Percentiles rank a stretch among this genome's conserved stretches.
Conservation (phyloP, 2,888 invertebrate species). For the Brassicogethes aeneus region DNA sequence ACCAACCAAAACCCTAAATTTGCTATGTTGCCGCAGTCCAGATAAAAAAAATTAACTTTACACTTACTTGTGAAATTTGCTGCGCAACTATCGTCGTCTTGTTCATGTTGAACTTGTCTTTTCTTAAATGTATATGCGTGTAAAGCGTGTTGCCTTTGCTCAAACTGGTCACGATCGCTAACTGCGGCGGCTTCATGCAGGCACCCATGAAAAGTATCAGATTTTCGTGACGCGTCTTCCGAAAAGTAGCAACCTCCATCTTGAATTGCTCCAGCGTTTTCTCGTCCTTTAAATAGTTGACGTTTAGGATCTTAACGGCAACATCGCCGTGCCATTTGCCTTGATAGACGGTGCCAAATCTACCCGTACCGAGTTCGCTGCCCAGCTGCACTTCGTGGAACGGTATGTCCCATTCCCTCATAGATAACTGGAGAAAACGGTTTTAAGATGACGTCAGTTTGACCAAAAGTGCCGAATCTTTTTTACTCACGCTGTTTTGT, state of each 20-base stretch:
- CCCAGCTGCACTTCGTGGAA: slow-evolving; percentile 84
- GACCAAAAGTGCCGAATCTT: slow-evolving; percentile 1
- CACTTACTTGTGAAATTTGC: slow-evolving; percentile 83
- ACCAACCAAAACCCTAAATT: too few relatives aligned
- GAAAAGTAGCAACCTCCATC: slow-evolving; percentile 80
- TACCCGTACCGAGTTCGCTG: slow-evolving; percentile 82
- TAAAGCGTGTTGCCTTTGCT: slow-evolving; percentile 94
- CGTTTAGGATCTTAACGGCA: slow-evolving; percentile 91
- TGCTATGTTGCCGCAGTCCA: too few relatives aligned
- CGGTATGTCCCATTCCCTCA: slow-evolving; percentile 98
- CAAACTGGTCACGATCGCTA: slow-evolving; percentile 95
- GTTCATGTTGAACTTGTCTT: slow-evolving; percentile 92
- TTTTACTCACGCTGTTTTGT: slow-evolving; percentile 65
- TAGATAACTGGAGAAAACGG: slow-evolving; percentile 55
- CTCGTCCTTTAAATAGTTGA: slow-evolving; percentile 81
- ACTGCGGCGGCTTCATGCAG: slow-evolving; percentile 93
- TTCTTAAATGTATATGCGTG: slow-evolving; percentile 83
- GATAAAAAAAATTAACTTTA: neutral
- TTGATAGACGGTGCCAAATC: slow-evolving; percentile 90
- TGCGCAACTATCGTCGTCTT: slow-evolving; percentile 88
- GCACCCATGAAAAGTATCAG: slow-evolving; percentile 98
- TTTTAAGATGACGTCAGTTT: too few relatives aligned
- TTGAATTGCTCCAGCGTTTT: slow-evolving; percentile 91
- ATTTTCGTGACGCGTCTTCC: slow-evolving; percentile 98
- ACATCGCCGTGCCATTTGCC: slow-evolving; percentile 98